These are phyloP conservation scores for Dendrocincla tyrannina DNA, from an alignment of 2,797 vertebrate genomes.

Conservation along the genomic window DNA sequence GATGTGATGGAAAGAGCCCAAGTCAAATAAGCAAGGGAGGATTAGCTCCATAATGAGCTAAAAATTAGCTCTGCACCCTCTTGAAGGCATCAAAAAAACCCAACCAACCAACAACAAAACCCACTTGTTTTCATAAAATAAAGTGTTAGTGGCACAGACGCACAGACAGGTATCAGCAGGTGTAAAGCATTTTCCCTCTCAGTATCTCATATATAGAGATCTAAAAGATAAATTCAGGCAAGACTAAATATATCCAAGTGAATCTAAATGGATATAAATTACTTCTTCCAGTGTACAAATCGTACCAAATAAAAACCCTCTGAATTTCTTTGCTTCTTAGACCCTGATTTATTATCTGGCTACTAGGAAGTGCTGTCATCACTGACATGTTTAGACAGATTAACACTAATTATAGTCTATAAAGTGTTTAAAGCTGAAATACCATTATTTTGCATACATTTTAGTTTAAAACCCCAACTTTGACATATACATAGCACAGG, in stretches of 20 bases:
- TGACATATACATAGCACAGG: neutral
- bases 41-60: conserved; percentile 67
- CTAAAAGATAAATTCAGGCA: conserved; percentile 2
- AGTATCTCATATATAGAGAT: neutral
- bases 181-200: conserved; percentile 7
- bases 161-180: neutral
- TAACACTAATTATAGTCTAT: conserved; percentile 5
- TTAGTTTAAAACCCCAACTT: neutral
- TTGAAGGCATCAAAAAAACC: conserved; percentile 13
- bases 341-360: conserved; percentile 27
- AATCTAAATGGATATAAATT: conserved; percentile 34
- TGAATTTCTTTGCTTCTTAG: neutral
- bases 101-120: too few relatives aligned
- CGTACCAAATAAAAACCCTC: neutral
- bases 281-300: neutral
- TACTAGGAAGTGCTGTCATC: conserved; percentile 33
- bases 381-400: neutral
- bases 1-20: conserved; percentile 68
- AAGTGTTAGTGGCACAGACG: neutral
- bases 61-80: conserved; percentile 62
- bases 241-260: neutral
- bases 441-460: neutral
- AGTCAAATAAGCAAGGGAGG: conserved; percentile 68
- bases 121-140: conserved; percentile 10
- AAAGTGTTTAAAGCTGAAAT: neutral